Evolutionary conservation across 2,113 vertebrate genomes (phyloP), one percentile per base, ranked within the genome.

Genomic region (Dryoscopus gambensis): DNA sequence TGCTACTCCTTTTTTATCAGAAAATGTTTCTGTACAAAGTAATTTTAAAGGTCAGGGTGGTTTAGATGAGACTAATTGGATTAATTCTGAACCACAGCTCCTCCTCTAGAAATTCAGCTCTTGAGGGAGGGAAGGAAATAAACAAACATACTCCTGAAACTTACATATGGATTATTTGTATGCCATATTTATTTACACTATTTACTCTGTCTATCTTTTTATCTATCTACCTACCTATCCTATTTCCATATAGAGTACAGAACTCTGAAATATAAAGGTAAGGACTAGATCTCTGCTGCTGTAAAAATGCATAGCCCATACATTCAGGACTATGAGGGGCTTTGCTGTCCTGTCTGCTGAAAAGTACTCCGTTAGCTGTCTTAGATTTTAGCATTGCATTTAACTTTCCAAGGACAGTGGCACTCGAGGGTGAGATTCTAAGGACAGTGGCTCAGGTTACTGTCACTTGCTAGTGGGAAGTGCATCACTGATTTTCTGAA

Each of bases 11-110:
- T 85, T 87, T 86, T 59, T 87, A 87, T 71, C 42, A 75, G 53
- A 87, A 81, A 52, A 53, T 60, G 17, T 89, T 94, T 50, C 78
- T 89, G 67, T 82, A 49, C 37, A 39, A 83, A 95, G 37, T 85
- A 57, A 63, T 79, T 87, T 46, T 53, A 89, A 95, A 96, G 89
- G 89, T 95, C 89, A 94, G 65, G 20, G 23, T 84, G 39, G 12
- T 68, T 87, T 91, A 83, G 52, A 85, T 82, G 74, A 95, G 50
- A 87, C 55, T 89, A 94, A 94, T 79, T 93, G 62, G 87, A 89
- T 75, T 74, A 50, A 78, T 92, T 86, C 56, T 86, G 62, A 87
- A 30, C 25, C 39, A 37, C 21, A 73, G 42, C 46, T 91, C 3
- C 2, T 79, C 53, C 56, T 68, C 17, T 60, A 47, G 59, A 80